Base-by-base conservation (phyloP, 2,797 vertebrate species). In the Premnoplex brunnescens region DNA sequence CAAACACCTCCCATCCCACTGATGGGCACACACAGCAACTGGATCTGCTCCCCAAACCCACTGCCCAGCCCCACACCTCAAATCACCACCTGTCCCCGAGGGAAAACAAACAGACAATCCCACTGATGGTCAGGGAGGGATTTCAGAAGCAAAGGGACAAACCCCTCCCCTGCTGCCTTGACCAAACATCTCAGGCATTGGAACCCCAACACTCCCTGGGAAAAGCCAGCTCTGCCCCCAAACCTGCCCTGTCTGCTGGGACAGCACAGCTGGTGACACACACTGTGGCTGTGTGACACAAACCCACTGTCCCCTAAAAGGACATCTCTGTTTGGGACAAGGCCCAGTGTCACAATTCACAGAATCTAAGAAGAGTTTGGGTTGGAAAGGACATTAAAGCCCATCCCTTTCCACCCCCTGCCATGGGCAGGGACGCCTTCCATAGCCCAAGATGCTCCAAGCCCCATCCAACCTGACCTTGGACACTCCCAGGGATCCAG, bases 141-240 rank as follows among this genome's bases (percentile, higher is more conserved):
- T 14, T 14, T 51, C 43, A 44, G 43, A 44, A 44, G 43, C 43
- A 44, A 44, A 44, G 19, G 43, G 43, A 44, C 43, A 44, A 44
- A 21, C 43, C 14, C 14, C 24, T 36, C 7, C 7, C 7, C 6
- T 7, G 34, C n/a, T 0, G 43, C 43, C 17, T n/a, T 27, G 63
- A 22, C 7, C 60, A 36, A 19, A 43, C 4, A 12, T 21, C 67
- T 52, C 7, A 1, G 22, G 43, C 20, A 6, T 0, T 2, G 0
- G 27, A 34, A 16, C 4, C 41, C 56, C 56, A 59, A 2, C 18
- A 3, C 18, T 7, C 44, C 11, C 41, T 0, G 3, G 49, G 39
- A 69, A 79, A 49, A 0, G 0, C n/a, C 37, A 32, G 10, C 11
- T 34, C 58, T 63, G 32, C 19, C 28, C 34, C 32, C 54, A 55